Evolutionary conservation across 2,888 invertebrate genomes (phyloP).

Genomic region (Drosophila fungiperda): DNA sequence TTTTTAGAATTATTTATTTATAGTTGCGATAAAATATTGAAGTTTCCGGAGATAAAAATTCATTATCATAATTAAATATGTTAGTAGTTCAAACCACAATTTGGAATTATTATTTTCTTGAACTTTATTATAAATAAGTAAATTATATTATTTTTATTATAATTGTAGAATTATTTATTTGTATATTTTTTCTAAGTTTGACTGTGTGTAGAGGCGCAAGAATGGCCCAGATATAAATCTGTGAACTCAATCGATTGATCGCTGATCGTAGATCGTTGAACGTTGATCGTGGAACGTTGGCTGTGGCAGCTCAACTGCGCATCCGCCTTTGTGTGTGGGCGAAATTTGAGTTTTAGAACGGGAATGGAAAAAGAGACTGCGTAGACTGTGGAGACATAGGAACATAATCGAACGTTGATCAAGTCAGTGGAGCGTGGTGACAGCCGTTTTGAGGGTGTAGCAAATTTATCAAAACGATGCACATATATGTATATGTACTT

Average conservation of each 20-base stretch:
- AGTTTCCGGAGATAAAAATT: not conserved
- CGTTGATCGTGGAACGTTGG: conserved; percentile 11
- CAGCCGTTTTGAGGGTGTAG: conserved; percentile 78
- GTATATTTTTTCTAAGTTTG: not conserved
- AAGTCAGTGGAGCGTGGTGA: conserved; percentile 70
- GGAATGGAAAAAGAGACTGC: conserved; percentile 65
- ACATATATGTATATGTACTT: not conserved
- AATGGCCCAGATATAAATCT: conserved; percentile 35
- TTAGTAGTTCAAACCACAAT: no score
- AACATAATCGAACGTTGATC: conserved; percentile 47
- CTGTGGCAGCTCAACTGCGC: conserved; percentile 79
- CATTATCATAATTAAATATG: not conserved
- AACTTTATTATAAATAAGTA: no score
- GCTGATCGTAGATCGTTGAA: not conserved
- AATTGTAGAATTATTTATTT: not conserved
- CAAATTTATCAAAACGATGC: conserved; percentile 37
- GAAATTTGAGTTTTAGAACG: conserved; percentile 79
- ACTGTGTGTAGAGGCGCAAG: not conserved
- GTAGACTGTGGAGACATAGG: conserved; percentile 59
- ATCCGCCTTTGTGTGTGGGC: conserved; percentile 83
- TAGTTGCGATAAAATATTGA: not conserved
- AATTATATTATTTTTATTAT: not conserved
- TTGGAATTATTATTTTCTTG: no score
- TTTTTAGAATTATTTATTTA: not conserved
- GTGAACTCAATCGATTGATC: conserved; percentile 60